Evolutionary conservation across 2,888 invertebrate genomes (phyloP), one percentile per base, ranked within the genome.

Genomic region (Pantelozetes paolii): DNA sequence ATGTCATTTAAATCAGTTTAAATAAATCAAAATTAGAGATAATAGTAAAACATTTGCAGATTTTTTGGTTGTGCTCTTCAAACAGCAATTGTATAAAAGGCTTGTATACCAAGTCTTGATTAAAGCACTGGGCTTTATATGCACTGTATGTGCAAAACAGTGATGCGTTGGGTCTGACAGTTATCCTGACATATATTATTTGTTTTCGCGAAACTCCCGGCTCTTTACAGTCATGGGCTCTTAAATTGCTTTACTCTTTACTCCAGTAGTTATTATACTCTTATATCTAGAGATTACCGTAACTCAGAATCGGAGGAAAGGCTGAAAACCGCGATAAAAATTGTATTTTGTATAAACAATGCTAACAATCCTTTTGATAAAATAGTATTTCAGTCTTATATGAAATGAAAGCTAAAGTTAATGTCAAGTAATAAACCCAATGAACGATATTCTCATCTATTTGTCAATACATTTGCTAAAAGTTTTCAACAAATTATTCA

Each of bases 111-210:
- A 30, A 40, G 59, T 23, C 32, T 67, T 20, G 67, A 67, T 67
- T 67, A 67, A 42, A 67, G 23, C 23, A 67, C 54, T 32, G 36
- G 18, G 23, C 50, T 30, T 50, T 71, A 48, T 70, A 26, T 45
- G 28, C 54, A 26, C 36, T 70, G 57, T 20, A 20, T 40, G 59
- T 30, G 28, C 30, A 50, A 45, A 50, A 32, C 50, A 23, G 50
- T 36, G 23, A 36, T 69, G 57, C 32, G 36, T 54, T 54, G 28
- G n/a, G 23, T 36, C 54, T 73, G 73, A 73, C 73, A 73, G 23
- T 73, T 67, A 73, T 73, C 73, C 73, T 73, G 59, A 73, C 67
- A 69, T 50, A 73, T 69, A 69, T 15, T 72, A 59, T 72, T 72
- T 72, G 72, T 64, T 72, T 62, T 32, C 18, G 30, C 18, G n/a